These are phyloP conservation scores for Sinonovacula constricta DNA, from an alignment of 1,140 invertebrate species.

Conservation along the genomic window DNA sequence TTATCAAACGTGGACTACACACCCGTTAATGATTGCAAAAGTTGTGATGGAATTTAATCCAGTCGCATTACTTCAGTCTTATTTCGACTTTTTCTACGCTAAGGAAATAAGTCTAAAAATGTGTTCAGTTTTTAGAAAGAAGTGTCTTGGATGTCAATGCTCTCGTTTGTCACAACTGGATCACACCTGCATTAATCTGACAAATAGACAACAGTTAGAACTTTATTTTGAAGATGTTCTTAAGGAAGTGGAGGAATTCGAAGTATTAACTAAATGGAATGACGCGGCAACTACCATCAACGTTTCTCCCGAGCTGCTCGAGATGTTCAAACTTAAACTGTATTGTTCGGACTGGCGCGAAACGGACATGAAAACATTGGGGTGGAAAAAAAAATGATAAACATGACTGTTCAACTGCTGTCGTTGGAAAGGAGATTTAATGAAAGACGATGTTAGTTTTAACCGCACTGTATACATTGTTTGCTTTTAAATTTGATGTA, in stretches of 20 bases:
- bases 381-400: slow-evolving; percentile 21
- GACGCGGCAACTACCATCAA: background rate
- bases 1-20: no score
- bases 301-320: background rate
- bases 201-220: background rate
- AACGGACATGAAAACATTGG: slow-evolving; percentile 5
- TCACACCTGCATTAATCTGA: slow-evolving; percentile 8
- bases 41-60: background rate
- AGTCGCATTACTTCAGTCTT: background rate
- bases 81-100: background rate
- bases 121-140: background rate
- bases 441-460: no score
- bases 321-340: slow-evolving; percentile 15
- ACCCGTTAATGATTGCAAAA: no score
- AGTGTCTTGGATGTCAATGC: background rate
- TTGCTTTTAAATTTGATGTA: background rate
- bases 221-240: slow-evolving; percentile 14
- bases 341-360: slow-evolving; percentile 30
- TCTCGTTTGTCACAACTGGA: slow-evolving; percentile 6
- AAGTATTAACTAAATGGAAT: background rate
- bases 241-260: slow-evolving; percentile 2
- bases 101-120: background rate
- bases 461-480: no score
- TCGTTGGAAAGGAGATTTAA: background rate
- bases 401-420: background rate